phyloP scores from a whole-genome alignment of 2,888 invertebrate species.

The Malthinus seriepunctatus region DNA sequence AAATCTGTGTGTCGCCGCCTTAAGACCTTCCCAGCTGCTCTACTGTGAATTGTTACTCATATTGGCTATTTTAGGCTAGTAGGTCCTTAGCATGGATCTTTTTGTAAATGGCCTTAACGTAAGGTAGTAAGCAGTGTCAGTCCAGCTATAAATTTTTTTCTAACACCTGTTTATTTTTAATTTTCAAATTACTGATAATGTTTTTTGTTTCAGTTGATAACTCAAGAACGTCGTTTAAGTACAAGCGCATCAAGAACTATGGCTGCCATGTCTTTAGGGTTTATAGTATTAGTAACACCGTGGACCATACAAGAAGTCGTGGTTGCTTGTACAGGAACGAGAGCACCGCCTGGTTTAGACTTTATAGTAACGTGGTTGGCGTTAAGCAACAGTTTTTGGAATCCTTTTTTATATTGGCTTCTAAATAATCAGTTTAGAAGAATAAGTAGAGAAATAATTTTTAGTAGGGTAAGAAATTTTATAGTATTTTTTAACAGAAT shows the following conservation, averaged over 20 bases:
- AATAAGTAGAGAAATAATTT: constrained; percentile 75
- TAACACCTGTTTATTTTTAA: too few relatives aligned
- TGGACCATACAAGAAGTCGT: constrained; percentile 92
- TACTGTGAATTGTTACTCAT: too few relatives aligned
- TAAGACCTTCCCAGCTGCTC: too few relatives aligned
- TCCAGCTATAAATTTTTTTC: too few relatives aligned
- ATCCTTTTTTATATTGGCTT: constrained; percentile 87
- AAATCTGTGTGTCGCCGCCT: too few relatives aligned
- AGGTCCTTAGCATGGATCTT: too few relatives aligned
- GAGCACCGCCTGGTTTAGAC: constrained; percentile 80
- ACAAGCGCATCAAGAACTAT: constrained; percentile 84
- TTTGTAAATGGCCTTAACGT: too few relatives aligned
- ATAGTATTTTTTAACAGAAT: not conserved
- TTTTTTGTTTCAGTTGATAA: constrained; percentile 56
- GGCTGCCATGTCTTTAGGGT: constrained; percentile 90
- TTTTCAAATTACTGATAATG: not conserved
- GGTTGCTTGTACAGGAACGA: constrained; percentile 83
- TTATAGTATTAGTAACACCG: constrained; percentile 89
- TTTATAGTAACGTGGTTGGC: constrained; percentile 87
- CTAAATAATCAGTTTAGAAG: constrained; percentile 84
- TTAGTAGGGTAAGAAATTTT: constrained; percentile 65
- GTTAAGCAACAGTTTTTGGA: constrained; percentile 88
- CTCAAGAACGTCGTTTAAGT: constrained; percentile 72
- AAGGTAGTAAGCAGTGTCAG: too few relatives aligned
- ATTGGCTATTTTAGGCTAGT: too few relatives aligned